Conservation (phyloP, 2,113 vertebrate species). For the Haplochromis vanheusdeni region DNA sequence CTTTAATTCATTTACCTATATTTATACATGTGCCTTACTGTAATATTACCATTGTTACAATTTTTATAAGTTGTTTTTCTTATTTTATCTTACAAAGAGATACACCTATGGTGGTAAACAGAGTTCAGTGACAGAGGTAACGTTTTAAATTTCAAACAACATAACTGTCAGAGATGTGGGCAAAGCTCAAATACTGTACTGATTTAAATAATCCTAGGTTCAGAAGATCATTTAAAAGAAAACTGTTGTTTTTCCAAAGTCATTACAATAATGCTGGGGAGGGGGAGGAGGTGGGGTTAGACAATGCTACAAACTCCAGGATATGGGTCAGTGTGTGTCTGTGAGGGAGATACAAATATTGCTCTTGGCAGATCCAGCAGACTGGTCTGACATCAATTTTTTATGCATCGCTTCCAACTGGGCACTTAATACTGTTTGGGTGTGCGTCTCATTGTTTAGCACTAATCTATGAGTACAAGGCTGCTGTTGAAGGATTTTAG, state of each 20-base stretch:
- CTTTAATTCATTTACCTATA: rapidly evolving
- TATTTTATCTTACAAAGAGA: not conserved
- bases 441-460: not conserved
- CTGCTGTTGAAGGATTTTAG: not conserved
- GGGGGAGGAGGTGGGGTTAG: not conserved
- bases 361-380: not conserved
- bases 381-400: constrained; percentile 7
- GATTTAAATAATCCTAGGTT: not conserved
- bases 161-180: not conserved
- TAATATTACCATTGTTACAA: not conserved
- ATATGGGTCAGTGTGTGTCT: constrained; percentile 7
- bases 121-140: not conserved
- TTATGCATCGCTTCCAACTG: not conserved
- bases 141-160: not conserved
- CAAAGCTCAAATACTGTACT: not conserved
- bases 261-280: not conserved
- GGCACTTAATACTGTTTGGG: not conserved
- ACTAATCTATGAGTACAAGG: not conserved
- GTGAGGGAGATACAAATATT: not conserved
- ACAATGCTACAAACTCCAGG: not conserved
- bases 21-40: not conserved
- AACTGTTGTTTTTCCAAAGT: not conserved
- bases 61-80: not conserved
- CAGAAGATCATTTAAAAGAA: not conserved
- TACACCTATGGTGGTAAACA: not conserved